phyloP scores from a whole-genome alignment of 2,797 vertebrate genomes.

The Cyclura pinguis region DNA sequence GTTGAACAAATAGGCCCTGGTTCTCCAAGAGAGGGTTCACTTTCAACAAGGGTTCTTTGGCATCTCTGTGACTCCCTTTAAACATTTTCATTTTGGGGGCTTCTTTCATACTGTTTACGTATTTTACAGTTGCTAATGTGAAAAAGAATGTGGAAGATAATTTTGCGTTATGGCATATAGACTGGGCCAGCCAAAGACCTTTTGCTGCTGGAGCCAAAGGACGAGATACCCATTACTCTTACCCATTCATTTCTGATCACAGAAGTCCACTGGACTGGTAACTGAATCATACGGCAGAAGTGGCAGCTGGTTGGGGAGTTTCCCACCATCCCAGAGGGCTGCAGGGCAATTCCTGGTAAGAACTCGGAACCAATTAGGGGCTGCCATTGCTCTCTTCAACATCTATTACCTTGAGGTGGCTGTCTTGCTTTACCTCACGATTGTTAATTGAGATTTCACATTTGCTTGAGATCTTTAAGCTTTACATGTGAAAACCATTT shows the following conservation, averaged over 20 bases:
- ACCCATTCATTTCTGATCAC: neutral
- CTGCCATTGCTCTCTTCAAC: neutral
- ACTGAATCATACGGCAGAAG: neutral
- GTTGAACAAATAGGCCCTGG: slow-evolving; percentile 9
- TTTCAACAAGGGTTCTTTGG: neutral
- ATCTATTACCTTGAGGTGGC: neutral
- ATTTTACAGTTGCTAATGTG: neutral
- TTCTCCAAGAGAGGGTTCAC: neutral
- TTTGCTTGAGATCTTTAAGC: neutral
- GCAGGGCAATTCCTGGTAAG: no score
- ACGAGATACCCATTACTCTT: neutral
- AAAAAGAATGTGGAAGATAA: neutral
- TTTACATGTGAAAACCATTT: neutral
- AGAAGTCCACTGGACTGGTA: neutral
- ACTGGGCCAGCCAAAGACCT: no score
- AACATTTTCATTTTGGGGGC: neutral
- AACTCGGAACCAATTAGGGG: no score
- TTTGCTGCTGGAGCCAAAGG: neutral
- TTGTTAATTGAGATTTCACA: neutral
- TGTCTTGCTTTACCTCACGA: neutral
- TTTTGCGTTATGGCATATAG: neutral
- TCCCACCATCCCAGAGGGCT: no score
- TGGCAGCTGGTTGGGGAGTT: neutral
- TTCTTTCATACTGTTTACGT: neutral
- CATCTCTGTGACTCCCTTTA: neutral